phyloP scores from a whole-genome alignment of 53 echinoderm and acorn worm genomes.

The Stichopus horrens region DNA sequence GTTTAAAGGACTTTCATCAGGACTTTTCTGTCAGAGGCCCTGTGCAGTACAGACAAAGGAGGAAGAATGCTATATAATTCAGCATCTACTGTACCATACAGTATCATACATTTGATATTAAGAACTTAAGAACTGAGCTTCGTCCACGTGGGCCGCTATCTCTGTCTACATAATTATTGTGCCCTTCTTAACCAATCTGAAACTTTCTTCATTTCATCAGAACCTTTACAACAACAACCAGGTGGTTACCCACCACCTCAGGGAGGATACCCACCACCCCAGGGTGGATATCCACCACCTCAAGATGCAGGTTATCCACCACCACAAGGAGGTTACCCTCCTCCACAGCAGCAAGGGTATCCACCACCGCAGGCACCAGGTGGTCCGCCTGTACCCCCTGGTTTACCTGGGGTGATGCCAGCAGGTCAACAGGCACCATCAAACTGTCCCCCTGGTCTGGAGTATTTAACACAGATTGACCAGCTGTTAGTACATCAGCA shows the following conservation, averaged over 20 bases:
- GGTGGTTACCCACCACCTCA: slow-evolving; percentile 57
- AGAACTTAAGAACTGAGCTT: too few species aligned
- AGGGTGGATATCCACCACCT: slow-evolving; percentile 57
- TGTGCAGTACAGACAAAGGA: too few species aligned
- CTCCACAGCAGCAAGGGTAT: slow-evolving; percentile 31
- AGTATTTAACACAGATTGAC: slow-evolving; percentile 97
- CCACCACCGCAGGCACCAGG: slow-evolving; percentile 57
- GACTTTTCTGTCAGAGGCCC: too few species aligned
- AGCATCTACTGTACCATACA: too few species aligned
- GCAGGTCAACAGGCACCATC: slow-evolving; percentile 60
- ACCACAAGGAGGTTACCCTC: not conserved
- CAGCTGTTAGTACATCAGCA: slow-evolving; percentile 98
- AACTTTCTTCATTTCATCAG: not conserved
- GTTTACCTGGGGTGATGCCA: slow-evolving; percentile 42
- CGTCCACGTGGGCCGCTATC: too few species aligned
- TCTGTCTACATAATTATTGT: too few species aligned
- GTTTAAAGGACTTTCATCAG: too few species aligned
- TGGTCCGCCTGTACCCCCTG: slow-evolving; percentile 49
- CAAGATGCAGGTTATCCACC: slow-evolving; percentile 37
- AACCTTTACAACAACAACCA: slow-evolving; percentile 42
- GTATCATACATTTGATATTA: too few species aligned
- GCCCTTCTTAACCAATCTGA: too few species aligned
- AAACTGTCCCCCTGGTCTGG: slow-evolving; percentile 95
- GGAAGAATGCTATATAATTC: too few species aligned
- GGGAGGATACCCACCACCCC: slow-evolving; percentile 56